These are phyloP conservation scores for Pachyramphus minor DNA, from an alignment of 2,113 vertebrate genomes.

Conservation along the genomic window DNA sequence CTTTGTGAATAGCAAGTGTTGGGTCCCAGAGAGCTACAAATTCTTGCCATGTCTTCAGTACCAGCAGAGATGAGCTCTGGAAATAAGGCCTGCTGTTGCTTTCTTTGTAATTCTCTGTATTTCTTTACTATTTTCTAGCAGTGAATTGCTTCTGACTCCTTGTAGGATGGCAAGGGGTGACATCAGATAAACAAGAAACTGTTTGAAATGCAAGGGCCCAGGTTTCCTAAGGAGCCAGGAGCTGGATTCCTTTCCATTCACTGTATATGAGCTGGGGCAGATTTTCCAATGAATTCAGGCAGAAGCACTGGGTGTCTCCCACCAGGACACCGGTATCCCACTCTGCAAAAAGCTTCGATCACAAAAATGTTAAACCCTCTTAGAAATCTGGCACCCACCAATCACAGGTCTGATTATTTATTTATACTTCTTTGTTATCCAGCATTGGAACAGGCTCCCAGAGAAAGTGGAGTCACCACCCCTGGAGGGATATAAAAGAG, in stretches of 20 bases:
- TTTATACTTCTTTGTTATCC: not conserved
- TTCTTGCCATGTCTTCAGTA: not conserved
- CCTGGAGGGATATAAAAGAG: not conserved
- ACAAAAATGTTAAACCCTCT: not conserved
- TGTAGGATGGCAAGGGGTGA: not conserved
- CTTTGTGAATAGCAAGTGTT: not conserved
- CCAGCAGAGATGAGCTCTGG: not conserved
- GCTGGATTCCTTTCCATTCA: not conserved
- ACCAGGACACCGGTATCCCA: not conserved
- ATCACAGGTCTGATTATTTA: not conserved
- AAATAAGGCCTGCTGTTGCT: not conserved
- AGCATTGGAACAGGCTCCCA: not conserved
- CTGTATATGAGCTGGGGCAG: not conserved
- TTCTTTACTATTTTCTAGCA: not conserved
- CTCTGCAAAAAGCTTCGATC: not conserved
- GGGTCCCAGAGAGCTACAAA: not conserved
- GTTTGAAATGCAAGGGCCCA: not conserved
- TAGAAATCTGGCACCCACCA: not conserved
- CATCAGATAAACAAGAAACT: not conserved
- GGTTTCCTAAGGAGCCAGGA: not conserved
- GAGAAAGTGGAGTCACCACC: not conserved
- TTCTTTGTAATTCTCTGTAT: not conserved
- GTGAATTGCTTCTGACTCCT: not conserved
- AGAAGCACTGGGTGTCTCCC: not conserved
- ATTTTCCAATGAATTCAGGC: not conserved